Base-by-base conservation (phyloP, 1,140 invertebrate species). In the Eulimnadia texana region DNA sequence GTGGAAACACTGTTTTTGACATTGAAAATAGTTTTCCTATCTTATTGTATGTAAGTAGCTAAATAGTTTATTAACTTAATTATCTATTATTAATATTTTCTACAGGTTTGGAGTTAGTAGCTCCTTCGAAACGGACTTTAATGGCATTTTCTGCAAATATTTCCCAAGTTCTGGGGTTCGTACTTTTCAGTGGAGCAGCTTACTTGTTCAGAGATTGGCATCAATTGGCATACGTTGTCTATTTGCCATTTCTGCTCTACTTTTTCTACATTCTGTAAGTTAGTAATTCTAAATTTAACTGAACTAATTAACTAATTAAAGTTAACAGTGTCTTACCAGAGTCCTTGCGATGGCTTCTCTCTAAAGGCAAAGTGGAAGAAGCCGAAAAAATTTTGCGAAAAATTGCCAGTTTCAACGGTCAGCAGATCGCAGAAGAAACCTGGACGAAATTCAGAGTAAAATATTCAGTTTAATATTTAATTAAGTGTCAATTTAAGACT, bases 281-380 rank as follows among this genome's bases (percentile, higher is more conserved):
- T 19, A 25, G 6, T 16, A 16, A 42, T 42, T 42, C 33, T 16
- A 9, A 9, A 16, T 42, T 42, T 9, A 42, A 42, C 6, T 16
- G 6, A 42, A 42, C 33, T 6, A 42, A 16, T 42, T 42, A 42
- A 42, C 33, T 16, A 42, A 6, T 16, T 42, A 42, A 9, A 56
- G 23, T 33, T 52, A 22, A 1, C 63, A 70, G 69, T 50, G 69
- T 67, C 54, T 65, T 71, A 25, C 70, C 70, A 1, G 71, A 72
- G 61, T 71, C 69, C 10, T 52, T 68, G 1, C 68, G 71, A 2
- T 72, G 71, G 71, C 61, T 72, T 16, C 51, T 72, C 3, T 63
- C 69, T 0, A 59, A 65, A 47, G 66, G 67, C 1, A 33, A 63
- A 19, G 28, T 49, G 10, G 60, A 65, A 11, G 52, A 64, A 42